Conservation (phyloP, 2,113 vertebrate species). For the Fulica atra region DNA sequence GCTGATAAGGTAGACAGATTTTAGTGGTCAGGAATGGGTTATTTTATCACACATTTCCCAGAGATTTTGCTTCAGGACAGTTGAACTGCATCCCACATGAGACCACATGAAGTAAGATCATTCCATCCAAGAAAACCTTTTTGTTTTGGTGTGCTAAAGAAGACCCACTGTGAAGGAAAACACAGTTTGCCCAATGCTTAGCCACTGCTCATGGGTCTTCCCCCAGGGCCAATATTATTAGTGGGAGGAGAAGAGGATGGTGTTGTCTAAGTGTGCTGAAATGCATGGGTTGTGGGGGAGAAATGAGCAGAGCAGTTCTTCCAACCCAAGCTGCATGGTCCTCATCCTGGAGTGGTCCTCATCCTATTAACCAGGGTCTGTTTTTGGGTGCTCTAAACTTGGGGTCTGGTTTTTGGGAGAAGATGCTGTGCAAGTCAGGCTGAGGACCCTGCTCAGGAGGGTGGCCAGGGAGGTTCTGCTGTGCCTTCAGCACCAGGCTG, state of each 20-base stretch:
- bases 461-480: not conserved
- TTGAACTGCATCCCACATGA: not conserved
- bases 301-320: not conserved
- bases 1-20: not conserved
- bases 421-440: not conserved
- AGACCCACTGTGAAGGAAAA: not conserved
- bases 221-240: not conserved
- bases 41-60: not conserved
- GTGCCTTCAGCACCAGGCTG: not conserved
- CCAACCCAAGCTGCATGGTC: not conserved
- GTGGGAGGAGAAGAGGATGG: not conserved
- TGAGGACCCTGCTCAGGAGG: rapidly evolving
- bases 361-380: not conserved
- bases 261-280: not conserved
- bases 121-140: not conserved
- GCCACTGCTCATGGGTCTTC: not conserved
- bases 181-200: not conserved
- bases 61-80: not conserved
- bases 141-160: not conserved
- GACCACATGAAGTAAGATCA: not conserved
- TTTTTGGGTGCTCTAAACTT: not conserved
- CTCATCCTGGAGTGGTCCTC: not conserved
- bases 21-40: not conserved
- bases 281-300: rapidly evolving
- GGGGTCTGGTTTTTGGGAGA: not conserved